These are phyloP conservation scores for Acropora yongei DNA, from an alignment of 64 coral and sea anemone genomes.

Conservation along the genomic window DNA sequence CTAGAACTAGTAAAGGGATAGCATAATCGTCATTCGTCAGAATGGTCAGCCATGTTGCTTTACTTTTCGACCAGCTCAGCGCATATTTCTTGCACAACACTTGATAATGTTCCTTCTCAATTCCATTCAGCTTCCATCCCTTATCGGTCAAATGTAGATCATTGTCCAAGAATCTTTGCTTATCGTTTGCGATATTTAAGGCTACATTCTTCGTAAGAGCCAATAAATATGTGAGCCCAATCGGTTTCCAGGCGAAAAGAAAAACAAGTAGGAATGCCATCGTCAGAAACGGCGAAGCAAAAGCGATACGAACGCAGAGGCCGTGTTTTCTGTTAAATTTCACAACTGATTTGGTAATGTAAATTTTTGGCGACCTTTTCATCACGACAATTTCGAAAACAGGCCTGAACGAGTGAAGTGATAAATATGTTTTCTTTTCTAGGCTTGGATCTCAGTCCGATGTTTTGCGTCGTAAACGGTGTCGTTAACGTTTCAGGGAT, in stretches of 20 bases:
- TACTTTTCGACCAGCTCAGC: background rate
- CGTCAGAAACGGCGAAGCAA: background rate
- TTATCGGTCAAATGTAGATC: conserved; percentile 18
- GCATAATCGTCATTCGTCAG: conserved; percentile 61
- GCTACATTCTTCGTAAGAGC: conserved; percentile 17
- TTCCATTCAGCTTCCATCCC: conserved; percentile 64
- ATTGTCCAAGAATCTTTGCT: conserved; percentile 38
- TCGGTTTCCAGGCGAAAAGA: conserved; percentile 13
- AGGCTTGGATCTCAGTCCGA: no score
- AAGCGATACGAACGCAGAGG: no score
- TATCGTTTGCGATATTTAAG: conserved; percentile 4
- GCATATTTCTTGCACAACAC: conserved; percentile 53
- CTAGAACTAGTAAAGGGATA: conserved; percentile 47
- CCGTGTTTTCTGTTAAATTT: no score
- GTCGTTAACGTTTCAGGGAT: no score
- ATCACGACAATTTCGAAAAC: no score
- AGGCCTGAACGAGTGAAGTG: no score
- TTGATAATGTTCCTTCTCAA: conserved; percentile 51
- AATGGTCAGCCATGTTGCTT: conserved; percentile 62
- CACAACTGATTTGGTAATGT: no score
- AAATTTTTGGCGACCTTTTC: no score
- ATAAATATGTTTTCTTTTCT: no score
- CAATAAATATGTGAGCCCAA: conserved; percentile 26
- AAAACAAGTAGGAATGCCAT: background rate
- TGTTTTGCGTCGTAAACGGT: no score